These are phyloP conservation scores for Nemopilema nomurai DNA, from an alignment of 30 jellyfish, hydroid and myxozoan species.

Conservation along the genomic window DNA sequence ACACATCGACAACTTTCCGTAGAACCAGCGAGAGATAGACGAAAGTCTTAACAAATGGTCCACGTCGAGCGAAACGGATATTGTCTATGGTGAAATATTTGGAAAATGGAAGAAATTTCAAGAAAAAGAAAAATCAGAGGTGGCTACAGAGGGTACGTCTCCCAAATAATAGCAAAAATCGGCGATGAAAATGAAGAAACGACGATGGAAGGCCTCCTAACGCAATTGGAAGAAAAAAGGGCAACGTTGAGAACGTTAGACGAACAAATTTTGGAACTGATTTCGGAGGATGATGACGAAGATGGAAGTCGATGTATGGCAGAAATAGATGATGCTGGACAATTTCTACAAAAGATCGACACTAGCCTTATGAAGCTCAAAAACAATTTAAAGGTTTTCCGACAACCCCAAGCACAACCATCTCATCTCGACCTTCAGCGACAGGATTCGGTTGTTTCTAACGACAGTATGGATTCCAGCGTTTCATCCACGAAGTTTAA, in stretches of 20 bases:
- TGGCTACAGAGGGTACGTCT: constrained; percentile 2
- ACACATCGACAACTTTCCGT: too few relatives aligned
- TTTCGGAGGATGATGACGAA: too few relatives aligned
- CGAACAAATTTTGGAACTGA: background rate
- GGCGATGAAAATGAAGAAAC: constrained; percentile 4
- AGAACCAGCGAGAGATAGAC: too few relatives aligned
- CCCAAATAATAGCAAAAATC: background rate
- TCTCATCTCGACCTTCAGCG: background rate
- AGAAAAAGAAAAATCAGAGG: constrained; percentile 10
- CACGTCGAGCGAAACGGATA: background rate
- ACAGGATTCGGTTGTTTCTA: background rate
- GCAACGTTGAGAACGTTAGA: background rate
- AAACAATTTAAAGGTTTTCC: background rate
- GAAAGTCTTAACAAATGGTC: background rate
- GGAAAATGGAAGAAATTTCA: too few relatives aligned
- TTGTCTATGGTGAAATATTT: too few relatives aligned
- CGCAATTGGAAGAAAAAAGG: too few relatives aligned
- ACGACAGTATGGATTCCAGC: background rate
- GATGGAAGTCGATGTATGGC: too few relatives aligned
- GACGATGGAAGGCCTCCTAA: too few relatives aligned
- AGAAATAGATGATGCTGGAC: background rate
- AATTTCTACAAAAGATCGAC: background rate
- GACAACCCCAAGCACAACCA: background rate
- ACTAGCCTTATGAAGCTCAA: background rate
- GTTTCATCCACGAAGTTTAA: background rate